Evolutionary conservation across 2,888 invertebrate species (phyloP), one percentile per base, ranked within the genome.

Genomic region (Leptopilina drosophilae): DNA sequence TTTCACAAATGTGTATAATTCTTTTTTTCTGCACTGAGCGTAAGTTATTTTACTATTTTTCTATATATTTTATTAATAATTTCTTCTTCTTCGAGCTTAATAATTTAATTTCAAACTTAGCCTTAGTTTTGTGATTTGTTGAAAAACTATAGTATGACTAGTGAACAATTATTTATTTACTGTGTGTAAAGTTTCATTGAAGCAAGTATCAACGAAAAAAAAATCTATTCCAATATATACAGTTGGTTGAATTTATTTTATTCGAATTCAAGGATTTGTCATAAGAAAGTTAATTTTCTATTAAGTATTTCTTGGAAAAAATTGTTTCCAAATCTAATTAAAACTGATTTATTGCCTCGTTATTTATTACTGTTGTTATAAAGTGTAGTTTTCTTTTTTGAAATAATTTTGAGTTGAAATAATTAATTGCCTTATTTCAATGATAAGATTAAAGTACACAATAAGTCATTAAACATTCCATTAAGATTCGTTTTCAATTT

Each of bases 161-260:
- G 33, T 8, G 11, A 33, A n/a, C 4, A n/a, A 59, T 15, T 59
- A 15, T 59, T 59, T 59, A 59, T 59, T 59, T 59, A 59, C 0
- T n/a, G 11, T 56, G 73, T 73, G 73, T 56, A 73, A 73, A 73
- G 73, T 73, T 26, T 11, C 40, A 59, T 73, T 33, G 56, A 73
- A 56, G 40, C 53, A n/a, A 33, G 33, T 73, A 56, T 73, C 56
- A 59, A 11, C 73, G 33, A 56, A 33, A 59, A n/a, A 73, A 73
- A 56, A 56, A 53, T 56, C 0, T 33, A 59, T 26, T 56, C 9
- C 56, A 56, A 56, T n/a, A 20, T 20, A 20, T 20, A 53, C 33
- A 33, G 33, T 33, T 14, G n/a, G 62, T 73, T 33, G 42, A 8
- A 42, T 62, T 15, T 62, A 62, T n/a, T 62, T 62, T 33, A 73